These are phyloP conservation scores for Holcopasites calliopsidis DNA, from an alignment of 1,140 invertebrate species.

Conservation along the genomic window DNA sequence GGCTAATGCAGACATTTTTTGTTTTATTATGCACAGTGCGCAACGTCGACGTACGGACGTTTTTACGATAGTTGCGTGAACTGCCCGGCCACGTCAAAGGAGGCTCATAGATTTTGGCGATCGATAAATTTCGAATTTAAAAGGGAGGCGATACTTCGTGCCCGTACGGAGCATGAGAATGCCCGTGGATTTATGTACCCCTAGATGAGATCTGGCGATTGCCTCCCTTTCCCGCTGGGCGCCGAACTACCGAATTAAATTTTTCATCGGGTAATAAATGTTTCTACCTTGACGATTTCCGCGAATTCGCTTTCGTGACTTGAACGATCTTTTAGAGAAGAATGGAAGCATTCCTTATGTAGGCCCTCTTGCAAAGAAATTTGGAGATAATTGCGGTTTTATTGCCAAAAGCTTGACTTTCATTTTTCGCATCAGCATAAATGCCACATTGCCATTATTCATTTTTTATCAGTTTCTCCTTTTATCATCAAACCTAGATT, in stretches of 20 bases:
- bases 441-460: no score
- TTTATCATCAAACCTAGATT: no score
- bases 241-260: background rate
- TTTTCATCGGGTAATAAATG: background rate
- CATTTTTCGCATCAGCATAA: no score
- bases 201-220: background rate
- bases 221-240: background rate
- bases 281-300: background rate
- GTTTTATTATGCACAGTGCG: slow-evolving; percentile 20
- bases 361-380: no score
- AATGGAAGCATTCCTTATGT: no score
- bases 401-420: no score
- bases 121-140: slow-evolving; percentile 36
- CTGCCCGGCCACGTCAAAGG: no score
- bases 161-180: background rate
- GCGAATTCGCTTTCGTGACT: background rate
- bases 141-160: background rate
- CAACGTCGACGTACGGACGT: background rate
- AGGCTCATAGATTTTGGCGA: slow-evolving; percentile 23
- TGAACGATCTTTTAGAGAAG: no score
- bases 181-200: background rate
- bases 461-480: no score
- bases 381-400: no score
- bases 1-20: slow-evolving; percentile 24
- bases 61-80: slow-evolving; percentile 28